phyloP scores from a whole-genome alignment of 2,888 invertebrate species.

The Lumbricus terrestris region DNA sequence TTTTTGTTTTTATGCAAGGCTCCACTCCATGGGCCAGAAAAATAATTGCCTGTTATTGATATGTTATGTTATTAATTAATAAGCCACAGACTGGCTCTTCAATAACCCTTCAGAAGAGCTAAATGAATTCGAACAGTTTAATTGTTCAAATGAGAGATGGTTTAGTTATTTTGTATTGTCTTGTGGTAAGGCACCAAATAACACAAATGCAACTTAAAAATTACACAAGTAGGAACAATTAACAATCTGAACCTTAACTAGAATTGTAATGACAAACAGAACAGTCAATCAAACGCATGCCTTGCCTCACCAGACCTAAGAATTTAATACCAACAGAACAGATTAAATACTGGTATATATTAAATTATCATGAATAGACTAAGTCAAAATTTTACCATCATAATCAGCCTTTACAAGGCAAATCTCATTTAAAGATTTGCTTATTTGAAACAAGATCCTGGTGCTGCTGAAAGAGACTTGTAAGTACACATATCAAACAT shows the following conservation, averaged over 20 bases:
- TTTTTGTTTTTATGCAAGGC: no score
- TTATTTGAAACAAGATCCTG: neutral
- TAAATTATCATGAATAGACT: neutral
- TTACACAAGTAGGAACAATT: neutral
- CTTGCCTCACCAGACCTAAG: neutral
- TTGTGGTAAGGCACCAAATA: neutral
- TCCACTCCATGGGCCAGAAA: no score
- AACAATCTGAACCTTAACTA: neutral
- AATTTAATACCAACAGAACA: neutral
- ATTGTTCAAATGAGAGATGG: neutral
- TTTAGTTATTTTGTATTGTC: neutral
- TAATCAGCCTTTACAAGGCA: neutral
- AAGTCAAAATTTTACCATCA: neutral
- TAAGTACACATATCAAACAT: neutral
- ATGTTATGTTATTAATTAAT: no score
- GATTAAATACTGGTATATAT: neutral
- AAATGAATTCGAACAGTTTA: neutral
- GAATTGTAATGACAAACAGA: neutral
- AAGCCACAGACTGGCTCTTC: no score
- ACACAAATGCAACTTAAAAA: neutral
- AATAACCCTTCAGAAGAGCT: no score
- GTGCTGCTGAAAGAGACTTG: neutral
- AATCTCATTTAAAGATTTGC: neutral
- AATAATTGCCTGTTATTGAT: no score
- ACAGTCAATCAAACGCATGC: neutral